A percentile compares a stretch with the other conserved stretches of the same genome.
phyloP scores from a whole-genome alignment of 2,888 invertebrate genomes.

The Drosophila birchii region DNA sequence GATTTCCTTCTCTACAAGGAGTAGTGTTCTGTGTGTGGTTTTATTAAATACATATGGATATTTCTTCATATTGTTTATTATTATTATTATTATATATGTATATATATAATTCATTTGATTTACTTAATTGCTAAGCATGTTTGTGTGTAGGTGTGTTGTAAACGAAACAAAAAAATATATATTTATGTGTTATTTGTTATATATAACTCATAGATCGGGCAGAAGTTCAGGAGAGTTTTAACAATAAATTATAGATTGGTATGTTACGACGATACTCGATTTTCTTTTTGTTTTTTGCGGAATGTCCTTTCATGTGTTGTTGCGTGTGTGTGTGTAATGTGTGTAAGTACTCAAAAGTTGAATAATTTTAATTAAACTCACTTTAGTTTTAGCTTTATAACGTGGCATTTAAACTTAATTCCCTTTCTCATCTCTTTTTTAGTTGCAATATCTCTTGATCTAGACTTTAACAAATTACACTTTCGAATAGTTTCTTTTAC shows the following conservation, averaged over 20 bases:
- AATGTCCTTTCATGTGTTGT: slow-evolving; percentile 39
- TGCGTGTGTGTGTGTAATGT: slow-evolving; percentile 22
- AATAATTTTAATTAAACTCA: slow-evolving; percentile 30
- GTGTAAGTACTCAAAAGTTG: slow-evolving; percentile 50
- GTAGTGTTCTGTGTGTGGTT: slow-evolving; percentile 24
- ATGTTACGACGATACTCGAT: slow-evolving; percentile 23
- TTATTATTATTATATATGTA: slow-evolving; percentile 32
- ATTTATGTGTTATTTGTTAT: slow-evolving; percentile 10
- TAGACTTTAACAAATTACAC: slow-evolving; percentile 39
- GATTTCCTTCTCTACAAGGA: slow-evolving; percentile 21
- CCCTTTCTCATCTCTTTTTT: neutral
- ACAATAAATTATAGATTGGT: slow-evolving; percentile 40
- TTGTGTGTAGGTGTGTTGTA: slow-evolving; percentile 42
- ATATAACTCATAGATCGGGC: slow-evolving; percentile 5
- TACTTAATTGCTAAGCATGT: slow-evolving; percentile 51
- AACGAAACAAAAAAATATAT: slow-evolving; percentile 33
- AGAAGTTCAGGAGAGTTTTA: slow-evolving; percentile 7
- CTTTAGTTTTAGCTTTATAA: slow-evolving; percentile 33
- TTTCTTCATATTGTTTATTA: slow-evolving; percentile 43
- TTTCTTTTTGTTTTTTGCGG: slow-evolving; percentile 22
- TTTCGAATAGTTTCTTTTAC: slow-evolving; percentile 17
- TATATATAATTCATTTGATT: slow-evolving; percentile 59
- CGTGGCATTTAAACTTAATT: slow-evolving; percentile 21
- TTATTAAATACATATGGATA: slow-evolving; percentile 50
- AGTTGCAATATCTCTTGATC: slow-evolving; percentile 24